Base-by-base conservation (phyloP, 2,888 invertebrate genomes). In the Stenichneumon culpator region DNA sequence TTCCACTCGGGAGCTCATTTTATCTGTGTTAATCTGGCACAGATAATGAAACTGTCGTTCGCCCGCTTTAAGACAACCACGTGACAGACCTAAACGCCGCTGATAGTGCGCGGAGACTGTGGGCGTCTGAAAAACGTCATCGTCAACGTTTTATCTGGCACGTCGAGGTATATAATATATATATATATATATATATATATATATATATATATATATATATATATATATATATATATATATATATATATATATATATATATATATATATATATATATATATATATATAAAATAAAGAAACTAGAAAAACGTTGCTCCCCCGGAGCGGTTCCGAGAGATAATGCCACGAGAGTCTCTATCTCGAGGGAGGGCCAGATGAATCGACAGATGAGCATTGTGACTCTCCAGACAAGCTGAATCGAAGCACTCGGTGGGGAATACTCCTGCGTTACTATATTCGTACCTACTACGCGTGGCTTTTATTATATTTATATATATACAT, bases 361-460 rank as follows among this genome's bases (percentile, higher is more conserved):
- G 74, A 67, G 82, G 74, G 79, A 84, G 74, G 28, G 79, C 69
- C 74, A 74, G 74, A 84, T 69, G 73, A 82, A 82, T 69, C 69
- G 67, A 82, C 77, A 65, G 69, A 75, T 75, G 75, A 80, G 54
- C 67, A 73, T 80, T 67, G 67, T 39, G 65, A 63, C 74, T 70
- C 79, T 70, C 68, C 60, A 74, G 68, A 74, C 79, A n/a, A 63
- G 36, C 83, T 65, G 50, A 73, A 83, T 83, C 78, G 57, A 69
- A 69, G 9, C 52, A 36, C 67, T 77, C 67, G 44, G 22, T 39
- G 57, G 44, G 57, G 36, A 78, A 44, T 39, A 5, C 22, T 52
- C 14, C 16, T 7, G 9, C 3, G 3, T 19, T 65, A 25, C 25
- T 11, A 50, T 77, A 68, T 69, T 68, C 39, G 14, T 32, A 44